Base-by-base conservation (phyloP, 2,888 invertebrate genomes). In the Hypena proboscidalis region DNA sequence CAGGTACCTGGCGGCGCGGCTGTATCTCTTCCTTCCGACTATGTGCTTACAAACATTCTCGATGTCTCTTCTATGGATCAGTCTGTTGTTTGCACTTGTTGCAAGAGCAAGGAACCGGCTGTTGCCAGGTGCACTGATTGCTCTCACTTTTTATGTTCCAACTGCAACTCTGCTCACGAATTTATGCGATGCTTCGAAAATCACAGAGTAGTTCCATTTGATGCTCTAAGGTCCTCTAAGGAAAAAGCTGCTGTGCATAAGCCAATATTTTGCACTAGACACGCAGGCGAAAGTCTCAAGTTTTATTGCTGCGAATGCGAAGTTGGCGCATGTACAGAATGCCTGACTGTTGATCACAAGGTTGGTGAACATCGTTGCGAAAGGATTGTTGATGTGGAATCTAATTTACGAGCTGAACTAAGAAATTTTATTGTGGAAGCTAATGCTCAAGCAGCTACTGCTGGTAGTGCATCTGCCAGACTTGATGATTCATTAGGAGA, bases 121-220 rank as follows among this genome's bases (percentile, higher is more conserved):
- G 96, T 98, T 34, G 98, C 98, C 6, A 94, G 97, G 49, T 99
- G 98, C 89, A 96, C 96, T 67, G 98, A 98, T 80, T 99, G 98
- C 88, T 97, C 97, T 73, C 97, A 97, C 84, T 96, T 98, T 80
- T 92, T 99, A 33, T 98, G 98, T 87, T 94, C 95, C 52, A 97
- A 97, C 78, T 99, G 98, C 90, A 97, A 97, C 72, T 96, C 97
- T 23, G 98, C 98, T 44, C 98, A 99, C 84, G 96, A 97, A 83
- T 98, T 96, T 77, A 98, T 98, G 98, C 94, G 97, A 61, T 98
- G 98, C 90, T 99, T 99, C 80, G 98, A 98, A 84, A 97, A 97
- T 71, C 98, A 99, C 82, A 93, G 95, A 82, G 98, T 98, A 22
- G 94, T 97, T 36, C 95, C 96, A 26, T 95, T 98, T 75, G 97